A percentile compares a stretch with the other conserved stretches of the same genome.
These are phyloP conservation scores for Epizoanthus scotinus DNA, from an alignment of 92 coral and sea anemone genomes.

Conservation along the genomic window DNA sequence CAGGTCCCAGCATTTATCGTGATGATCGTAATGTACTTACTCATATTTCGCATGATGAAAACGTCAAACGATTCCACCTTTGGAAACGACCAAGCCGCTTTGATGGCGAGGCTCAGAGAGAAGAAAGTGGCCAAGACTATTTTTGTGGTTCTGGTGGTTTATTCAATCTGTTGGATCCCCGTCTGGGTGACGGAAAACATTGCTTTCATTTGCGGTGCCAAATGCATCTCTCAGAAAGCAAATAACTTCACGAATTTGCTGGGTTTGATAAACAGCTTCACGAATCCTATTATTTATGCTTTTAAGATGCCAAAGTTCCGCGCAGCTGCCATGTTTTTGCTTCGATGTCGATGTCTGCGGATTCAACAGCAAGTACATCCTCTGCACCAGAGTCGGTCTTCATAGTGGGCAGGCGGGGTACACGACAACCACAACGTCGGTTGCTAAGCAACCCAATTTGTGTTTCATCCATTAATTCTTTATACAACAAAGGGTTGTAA, in stretches of 20 bases:
- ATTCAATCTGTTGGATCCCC: constrained; percentile 26
- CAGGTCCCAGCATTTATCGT: constrained; percentile 7
- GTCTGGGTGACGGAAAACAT: constrained; percentile 33
- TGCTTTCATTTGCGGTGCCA: constrained; percentile 29
- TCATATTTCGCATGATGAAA: constrained; percentile 32
- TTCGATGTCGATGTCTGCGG: constrained; percentile 17
- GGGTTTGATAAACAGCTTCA: constrained; percentile 29
- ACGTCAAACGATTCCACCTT: not conserved
- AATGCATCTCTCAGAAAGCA: constrained; percentile 24
- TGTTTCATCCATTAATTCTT: too few species aligned
- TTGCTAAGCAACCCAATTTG: too few species aligned
- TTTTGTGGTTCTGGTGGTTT: constrained; percentile 20
- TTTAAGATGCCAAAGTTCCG: constrained; percentile 42
- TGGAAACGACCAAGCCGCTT: constrained; percentile 14
- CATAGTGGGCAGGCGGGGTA: too few species aligned
- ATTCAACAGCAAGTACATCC: not conserved
- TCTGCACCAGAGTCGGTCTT: not conserved
- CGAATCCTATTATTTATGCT: constrained; percentile 34
- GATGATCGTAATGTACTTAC: constrained; percentile 20
- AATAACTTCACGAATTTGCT: constrained; percentile 23
- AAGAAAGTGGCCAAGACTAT: constrained; percentile 29
- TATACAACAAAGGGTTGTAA: too few species aligned
- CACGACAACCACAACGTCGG: too few species aligned
- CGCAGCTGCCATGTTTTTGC: constrained; percentile 7
- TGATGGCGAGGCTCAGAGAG: constrained; percentile 17